Evolutionary conservation across 2,797 vertebrate genomes (phyloP), one percentile per base, ranked within the genome.

Genomic region (Cirrhinus molitorella): DNA sequence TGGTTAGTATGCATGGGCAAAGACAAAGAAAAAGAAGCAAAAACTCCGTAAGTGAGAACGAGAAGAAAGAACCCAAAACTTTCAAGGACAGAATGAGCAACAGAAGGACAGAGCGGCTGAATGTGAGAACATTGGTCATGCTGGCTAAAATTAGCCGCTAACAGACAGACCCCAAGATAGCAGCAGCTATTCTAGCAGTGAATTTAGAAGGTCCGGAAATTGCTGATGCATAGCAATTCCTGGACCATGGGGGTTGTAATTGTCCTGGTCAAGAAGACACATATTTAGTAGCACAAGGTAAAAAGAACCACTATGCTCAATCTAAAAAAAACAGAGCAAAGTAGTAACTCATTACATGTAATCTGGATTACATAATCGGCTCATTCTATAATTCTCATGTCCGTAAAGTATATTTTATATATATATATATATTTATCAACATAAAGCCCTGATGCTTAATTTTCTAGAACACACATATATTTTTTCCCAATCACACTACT

Each of bases 81-180:
- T 66, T 25, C 40, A 21, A 73, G 45, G 17, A 74, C 49, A 40
- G 28, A 70, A 45, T 23, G 53, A 31, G 61, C 28, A 28, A 67
- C 80, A 79, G 31, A 74, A 57, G n/a, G 53, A 83, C 68, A 73
- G 19, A 59, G 80, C 12, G 16, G 51, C 28, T 43, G 45, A 77
- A 72, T 72, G 37, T 86, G 68, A 79, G 59, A 17, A 21, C 67
- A 79, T 40, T 37, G 55, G 25, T 67, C 80, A 87, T 72, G 53
- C 53, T 43, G 17, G 78, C 73, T 87, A 78, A 87, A 81, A 79
- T 84, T 76, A 79, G 28, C n/a, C 1, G 40, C 25, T 78, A 73
- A 34, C 57, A 79, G 76, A 45, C 68, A 75, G 61, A 66, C 51
- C 76, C 63, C 37, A 74, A 75, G 43, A 70, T 80, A 85, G 75